phyloP scores from a whole-genome alignment of 2,113 vertebrate species.

The Corydoras maculifer region DNA sequence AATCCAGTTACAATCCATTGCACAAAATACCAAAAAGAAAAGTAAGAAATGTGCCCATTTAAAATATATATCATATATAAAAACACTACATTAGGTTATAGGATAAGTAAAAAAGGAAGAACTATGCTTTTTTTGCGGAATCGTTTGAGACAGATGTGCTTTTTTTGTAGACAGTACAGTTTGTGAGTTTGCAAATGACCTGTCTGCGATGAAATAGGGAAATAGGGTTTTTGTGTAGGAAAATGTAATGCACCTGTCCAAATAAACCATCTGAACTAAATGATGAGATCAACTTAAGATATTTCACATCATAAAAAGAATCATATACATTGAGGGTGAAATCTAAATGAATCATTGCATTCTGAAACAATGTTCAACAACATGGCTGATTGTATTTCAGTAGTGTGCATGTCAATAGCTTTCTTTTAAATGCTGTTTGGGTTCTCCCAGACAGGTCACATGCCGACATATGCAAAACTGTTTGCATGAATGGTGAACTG shows the following conservation, averaged over 20 bases:
- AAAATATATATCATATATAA: too few relatives aligned
- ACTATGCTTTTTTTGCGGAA: too few relatives aligned
- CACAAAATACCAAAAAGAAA: too few relatives aligned
- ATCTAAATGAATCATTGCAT: too few relatives aligned
- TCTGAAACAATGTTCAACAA: too few relatives aligned
- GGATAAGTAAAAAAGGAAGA: too few relatives aligned
- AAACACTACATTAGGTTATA: too few relatives aligned
- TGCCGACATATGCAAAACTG: neutral
- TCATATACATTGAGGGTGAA: too few relatives aligned
- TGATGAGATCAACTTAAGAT: neutral
- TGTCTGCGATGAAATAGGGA: constrained; percentile 4
- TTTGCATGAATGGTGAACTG: neutral
- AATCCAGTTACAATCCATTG: too few relatives aligned
- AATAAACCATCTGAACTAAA: constrained; percentile 23
- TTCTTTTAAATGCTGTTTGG: neutral
- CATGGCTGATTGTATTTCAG: too few relatives aligned
- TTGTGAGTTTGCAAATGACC: constrained; percentile 28
- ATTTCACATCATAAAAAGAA: neutral
- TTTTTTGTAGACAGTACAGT: constrained; percentile 3
- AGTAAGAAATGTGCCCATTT: too few relatives aligned
- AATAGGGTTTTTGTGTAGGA: constrained; percentile 37
- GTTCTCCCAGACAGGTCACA: neutral
- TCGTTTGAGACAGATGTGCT: neutral
- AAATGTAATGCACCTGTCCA: constrained; percentile 26
- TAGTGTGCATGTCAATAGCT: neutral